These are phyloP conservation scores for Platypus cylindrus DNA, from an alignment of 2,888 invertebrate species.

Conservation along the genomic window DNA sequence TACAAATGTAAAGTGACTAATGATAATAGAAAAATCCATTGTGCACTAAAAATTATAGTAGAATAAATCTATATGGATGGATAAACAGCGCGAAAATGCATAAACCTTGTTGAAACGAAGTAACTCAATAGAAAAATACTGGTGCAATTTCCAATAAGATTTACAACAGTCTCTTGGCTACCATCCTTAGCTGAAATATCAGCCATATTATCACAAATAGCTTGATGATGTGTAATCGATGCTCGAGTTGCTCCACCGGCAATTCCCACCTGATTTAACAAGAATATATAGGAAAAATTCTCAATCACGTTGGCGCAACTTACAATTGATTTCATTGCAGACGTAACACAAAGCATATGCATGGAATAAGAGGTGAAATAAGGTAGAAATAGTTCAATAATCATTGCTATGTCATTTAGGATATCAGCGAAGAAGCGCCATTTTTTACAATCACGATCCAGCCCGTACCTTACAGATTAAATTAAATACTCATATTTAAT, in stretches of 20 bases:
- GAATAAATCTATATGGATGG: too few relatives aligned
- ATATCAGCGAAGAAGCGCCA: constrained; percentile 93
- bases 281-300: too few relatives aligned
- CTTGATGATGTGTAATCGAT: constrained; percentile 89
- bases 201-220: constrained; percentile 77
- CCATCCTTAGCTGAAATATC: constrained; percentile 92
- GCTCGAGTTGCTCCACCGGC: constrained; percentile 83
- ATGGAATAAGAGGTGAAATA: constrained; percentile 48
- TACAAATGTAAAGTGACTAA: constrained; percentile 70
- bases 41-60: constrained; percentile 41
- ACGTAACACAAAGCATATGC: constrained; percentile 57
- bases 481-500: too few relatives aligned
- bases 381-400: constrained; percentile 69
- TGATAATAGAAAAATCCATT: constrained; percentile 58
- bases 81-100: too few relatives aligned
- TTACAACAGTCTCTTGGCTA: constrained; percentile 93
- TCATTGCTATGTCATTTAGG: constrained; percentile 82
- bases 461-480: constrained; percentile 27
- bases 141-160: constrained; percentile 69
- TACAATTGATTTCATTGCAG: constrained; percentile 73
- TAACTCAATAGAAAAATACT: constrained; percentile 63
- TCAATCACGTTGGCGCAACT: constrained; percentile 38
- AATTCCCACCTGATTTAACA: constrained; percentile 37
- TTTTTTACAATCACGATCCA: constrained; percentile 88
- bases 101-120: constrained; percentile 41